Conservation (phyloP, 2,113 vertebrate genomes). For the Mugil cephalus region DNA sequence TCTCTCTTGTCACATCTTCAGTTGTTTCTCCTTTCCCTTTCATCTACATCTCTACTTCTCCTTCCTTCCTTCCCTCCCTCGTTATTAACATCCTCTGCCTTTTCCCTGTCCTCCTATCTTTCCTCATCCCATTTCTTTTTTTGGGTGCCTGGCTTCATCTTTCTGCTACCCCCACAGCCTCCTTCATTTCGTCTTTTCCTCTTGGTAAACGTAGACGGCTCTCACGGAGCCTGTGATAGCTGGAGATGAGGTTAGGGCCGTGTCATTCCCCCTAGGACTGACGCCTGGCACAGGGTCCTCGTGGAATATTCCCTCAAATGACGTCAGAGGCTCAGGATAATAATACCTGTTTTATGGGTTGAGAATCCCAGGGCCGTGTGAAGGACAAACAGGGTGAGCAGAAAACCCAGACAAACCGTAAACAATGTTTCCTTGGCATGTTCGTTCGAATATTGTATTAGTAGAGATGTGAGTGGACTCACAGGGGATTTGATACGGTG, state of each 20-base stretch:
- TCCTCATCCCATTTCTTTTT: background rate
- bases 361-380: conserved; percentile 44
- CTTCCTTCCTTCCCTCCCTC: background rate
- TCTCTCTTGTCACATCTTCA: background rate
- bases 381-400: conserved; percentile 57
- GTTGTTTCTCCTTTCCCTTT: background rate
- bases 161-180: background rate
- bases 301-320: conserved; percentile 50
- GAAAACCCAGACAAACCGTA: conserved; percentile 33
- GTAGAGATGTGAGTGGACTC: background rate
- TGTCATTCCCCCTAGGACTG: conserved; percentile 36
- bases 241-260: conserved; percentile 43
- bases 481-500: background rate
- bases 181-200: conserved; percentile 7
- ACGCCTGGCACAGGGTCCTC: conserved; percentile 2
- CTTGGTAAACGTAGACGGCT: conserved; percentile 22
- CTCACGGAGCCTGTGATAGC: conserved; percentile 35
- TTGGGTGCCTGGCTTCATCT: too few species aligned
- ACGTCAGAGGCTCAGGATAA: conserved; percentile 33
- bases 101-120: background rate
- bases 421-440: conserved; percentile 14
- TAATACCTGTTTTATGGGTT: conserved; percentile 54
- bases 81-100: too few species aligned
- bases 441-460: background rate
- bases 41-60: background rate